Evolutionary conservation across 1,140 invertebrate species (phyloP).

Genomic region (Anadara kagoshimensis): DNA sequence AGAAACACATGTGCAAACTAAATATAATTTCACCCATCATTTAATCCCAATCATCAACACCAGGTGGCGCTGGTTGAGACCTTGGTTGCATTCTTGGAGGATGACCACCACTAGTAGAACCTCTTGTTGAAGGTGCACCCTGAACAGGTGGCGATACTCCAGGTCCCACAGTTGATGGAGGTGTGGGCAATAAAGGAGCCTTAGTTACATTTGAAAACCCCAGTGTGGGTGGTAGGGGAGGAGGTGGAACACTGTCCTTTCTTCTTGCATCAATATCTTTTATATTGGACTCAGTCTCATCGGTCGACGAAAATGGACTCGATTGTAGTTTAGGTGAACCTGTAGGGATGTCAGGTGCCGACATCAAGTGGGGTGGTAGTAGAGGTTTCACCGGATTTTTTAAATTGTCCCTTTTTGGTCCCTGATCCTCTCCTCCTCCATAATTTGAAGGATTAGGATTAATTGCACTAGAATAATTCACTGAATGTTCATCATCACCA

Average conservation of each 20-base stretch:
- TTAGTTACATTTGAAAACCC: background rate
- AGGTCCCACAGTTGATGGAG: constrained; percentile 1
- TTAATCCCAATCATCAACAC: constrained; percentile 35
- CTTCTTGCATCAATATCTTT: constrained; percentile 5
- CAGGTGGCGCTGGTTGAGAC: constrained; percentile 33
- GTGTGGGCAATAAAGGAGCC: constrained; percentile 1
- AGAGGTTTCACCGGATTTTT: too few species aligned
- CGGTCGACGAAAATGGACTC: too few species aligned
- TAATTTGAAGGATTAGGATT: background rate
- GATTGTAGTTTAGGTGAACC: too few species aligned
- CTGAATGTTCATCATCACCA: background rate
- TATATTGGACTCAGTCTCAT: background rate
- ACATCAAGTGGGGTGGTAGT: too few species aligned
- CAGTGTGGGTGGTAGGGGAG: constrained; percentile 1
- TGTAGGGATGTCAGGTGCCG: too few species aligned
- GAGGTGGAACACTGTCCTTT: constrained; percentile 15
- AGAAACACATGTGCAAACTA: too few species aligned
- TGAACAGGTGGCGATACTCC: background rate
- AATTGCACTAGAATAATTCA: background rate
- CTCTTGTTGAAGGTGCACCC: background rate
- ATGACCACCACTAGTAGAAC: background rate
- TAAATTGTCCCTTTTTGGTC: background rate
- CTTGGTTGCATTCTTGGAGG: background rate
- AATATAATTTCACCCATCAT: too few species aligned
- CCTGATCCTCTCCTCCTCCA: background rate